phyloP scores from a whole-genome alignment of 2,113 vertebrate genomes.

The Caracal caracal region DNA sequence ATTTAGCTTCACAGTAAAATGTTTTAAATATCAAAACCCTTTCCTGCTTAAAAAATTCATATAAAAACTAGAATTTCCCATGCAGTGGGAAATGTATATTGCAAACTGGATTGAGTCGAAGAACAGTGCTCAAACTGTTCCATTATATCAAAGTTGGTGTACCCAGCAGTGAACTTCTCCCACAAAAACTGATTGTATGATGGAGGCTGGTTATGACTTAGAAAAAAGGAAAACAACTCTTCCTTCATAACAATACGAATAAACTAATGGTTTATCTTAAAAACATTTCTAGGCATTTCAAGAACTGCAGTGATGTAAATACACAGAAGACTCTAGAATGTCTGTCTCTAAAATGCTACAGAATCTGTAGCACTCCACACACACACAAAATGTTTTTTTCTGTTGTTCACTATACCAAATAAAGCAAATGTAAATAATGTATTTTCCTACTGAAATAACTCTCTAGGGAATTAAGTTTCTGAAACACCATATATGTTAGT shows the following conservation, averaged over 20 bases:
- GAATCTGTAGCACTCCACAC: not conserved
- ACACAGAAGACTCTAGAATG: not conserved
- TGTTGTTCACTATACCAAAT: not conserved
- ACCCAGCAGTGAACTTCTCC: slow-evolving; percentile 30
- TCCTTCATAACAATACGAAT: slow-evolving; percentile 14
- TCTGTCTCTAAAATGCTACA: not conserved
- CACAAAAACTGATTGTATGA: slow-evolving; percentile 28
- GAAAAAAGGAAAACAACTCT: not conserved
- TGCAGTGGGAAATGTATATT: not conserved
- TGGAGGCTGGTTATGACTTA: slow-evolving; percentile 46
- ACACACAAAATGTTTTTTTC: not conserved
- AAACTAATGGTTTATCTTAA: slow-evolving; percentile 8
- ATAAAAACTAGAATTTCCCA: not conserved
- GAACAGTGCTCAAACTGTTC: not conserved
- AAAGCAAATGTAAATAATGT: not conserved
- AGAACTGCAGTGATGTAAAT: not conserved
- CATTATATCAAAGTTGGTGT: not conserved
- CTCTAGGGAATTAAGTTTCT: not conserved
- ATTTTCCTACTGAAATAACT: not conserved
- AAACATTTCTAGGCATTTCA: not conserved
- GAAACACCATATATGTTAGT: not conserved
- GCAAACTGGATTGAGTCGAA: not conserved
- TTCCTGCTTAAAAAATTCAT: not conserved
- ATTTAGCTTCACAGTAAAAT: not conserved
- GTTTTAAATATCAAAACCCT: not conserved